A percentile compares a stretch with the other conserved stretches of the same genome.
Conservation (phyloP, 64 coral and sea anemone species). For the Dendrophyllia cribrosa region DNA sequence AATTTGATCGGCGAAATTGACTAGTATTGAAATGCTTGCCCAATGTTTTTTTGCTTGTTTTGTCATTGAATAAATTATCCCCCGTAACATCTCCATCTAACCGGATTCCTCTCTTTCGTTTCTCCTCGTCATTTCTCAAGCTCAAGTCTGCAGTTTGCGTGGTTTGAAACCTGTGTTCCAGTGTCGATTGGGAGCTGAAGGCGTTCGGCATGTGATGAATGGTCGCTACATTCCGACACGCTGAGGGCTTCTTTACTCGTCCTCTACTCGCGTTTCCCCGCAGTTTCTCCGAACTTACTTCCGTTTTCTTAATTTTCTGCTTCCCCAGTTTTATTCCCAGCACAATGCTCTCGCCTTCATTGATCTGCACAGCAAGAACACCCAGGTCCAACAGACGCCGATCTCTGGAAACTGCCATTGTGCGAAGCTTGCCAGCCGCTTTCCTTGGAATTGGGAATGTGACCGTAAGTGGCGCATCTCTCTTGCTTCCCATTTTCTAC, state of each 20-base stretch:
- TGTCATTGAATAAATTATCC: constrained; percentile 4
- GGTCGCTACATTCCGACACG: constrained; percentile 14
- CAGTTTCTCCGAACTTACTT: constrained; percentile 57
- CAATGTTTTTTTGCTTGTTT: not conserved
- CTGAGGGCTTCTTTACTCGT: constrained; percentile 28
- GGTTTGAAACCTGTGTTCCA: not conserved
- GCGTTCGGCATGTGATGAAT: constrained; percentile 41
- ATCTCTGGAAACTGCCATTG: constrained; percentile 87
- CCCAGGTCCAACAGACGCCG: constrained; percentile 85
- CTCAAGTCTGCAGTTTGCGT: not conserved
- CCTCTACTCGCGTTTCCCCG: constrained; percentile 28
- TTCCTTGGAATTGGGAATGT: constrained; percentile 84
- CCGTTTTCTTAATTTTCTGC: constrained; percentile 58
- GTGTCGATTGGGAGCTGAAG: not conserved
- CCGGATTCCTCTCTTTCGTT: not conserved
- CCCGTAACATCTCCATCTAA: not conserved
- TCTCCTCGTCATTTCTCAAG: not conserved
- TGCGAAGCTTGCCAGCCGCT: constrained; percentile 79
- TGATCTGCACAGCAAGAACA: constrained; percentile 92
- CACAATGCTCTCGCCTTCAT: constrained; percentile 92
- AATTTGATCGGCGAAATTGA: constrained; percentile 15
- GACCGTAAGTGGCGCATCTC: constrained; percentile 74
- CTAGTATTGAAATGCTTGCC: not conserved
- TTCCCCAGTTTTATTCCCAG: constrained; percentile 83
- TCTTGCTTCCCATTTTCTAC: constrained; percentile 27